Conservation (phyloP, 2,888 invertebrate genomes). For the Fabriciana adippe region DNA sequence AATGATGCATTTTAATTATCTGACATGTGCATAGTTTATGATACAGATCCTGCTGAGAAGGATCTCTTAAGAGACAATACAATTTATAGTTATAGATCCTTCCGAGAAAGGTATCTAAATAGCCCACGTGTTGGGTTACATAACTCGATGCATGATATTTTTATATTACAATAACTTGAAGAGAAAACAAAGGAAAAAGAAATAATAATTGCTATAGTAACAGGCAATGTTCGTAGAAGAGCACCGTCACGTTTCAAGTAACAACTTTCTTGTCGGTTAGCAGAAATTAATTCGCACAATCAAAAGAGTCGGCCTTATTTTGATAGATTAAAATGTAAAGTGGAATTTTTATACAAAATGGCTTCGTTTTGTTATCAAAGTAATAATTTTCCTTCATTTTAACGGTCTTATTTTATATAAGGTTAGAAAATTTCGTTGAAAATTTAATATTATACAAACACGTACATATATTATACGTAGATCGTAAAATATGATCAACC, state of each 20-base stretch:
- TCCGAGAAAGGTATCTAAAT: too few species aligned
- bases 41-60: too few species aligned
- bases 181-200: conserved; percentile 5
- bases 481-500: too few species aligned
- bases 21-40: too few species aligned
- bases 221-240: conserved; percentile 10
- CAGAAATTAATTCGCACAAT: conserved; percentile 26
- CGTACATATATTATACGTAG: too few species aligned
- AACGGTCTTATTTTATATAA: background rate
- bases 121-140: too few species aligned
- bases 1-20: too few species aligned
- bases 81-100: too few species aligned
- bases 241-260: conserved; percentile 18
- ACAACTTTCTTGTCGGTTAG: conserved; percentile 30
- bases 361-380: background rate
- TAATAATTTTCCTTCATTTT: too few species aligned
- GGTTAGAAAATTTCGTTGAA: background rate
- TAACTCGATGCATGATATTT: background rate
- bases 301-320: conserved; percentile 21
- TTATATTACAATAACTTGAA: conserved; percentile 1
- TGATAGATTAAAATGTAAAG: conserved; percentile 24
- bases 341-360: background rate
- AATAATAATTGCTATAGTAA: conserved; percentile 9
- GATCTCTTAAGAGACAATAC: too few species aligned
- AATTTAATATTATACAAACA: too few species aligned